Conservation (phyloP, 2,113 vertebrate species). For the Pao palembangensis region DNA sequence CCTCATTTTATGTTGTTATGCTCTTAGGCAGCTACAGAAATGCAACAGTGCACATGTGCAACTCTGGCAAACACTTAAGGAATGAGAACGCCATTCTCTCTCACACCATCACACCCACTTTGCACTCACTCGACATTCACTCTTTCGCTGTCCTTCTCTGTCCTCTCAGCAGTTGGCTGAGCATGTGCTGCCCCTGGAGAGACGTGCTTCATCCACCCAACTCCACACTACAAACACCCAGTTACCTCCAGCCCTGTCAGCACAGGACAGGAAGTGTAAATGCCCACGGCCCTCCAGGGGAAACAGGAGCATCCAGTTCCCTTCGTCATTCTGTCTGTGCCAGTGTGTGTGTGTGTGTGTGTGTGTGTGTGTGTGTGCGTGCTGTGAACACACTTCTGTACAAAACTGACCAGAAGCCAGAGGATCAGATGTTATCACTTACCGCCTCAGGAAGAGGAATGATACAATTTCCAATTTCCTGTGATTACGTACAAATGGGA, state of each 20-base stretch:
- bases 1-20: slow-evolving; percentile 36
- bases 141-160: slow-evolving; percentile 32
- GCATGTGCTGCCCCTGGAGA: slow-evolving; percentile 32
- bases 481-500: slow-evolving; percentile 42
- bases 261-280: slow-evolving; percentile 56
- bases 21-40: no score
- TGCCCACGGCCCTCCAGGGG: slow-evolving; percentile 30
- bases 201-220: slow-evolving; percentile 33
- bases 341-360: neutral
- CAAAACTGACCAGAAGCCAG: slow-evolving; percentile 37
- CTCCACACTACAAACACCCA: slow-evolving; percentile 31
- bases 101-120: slow-evolving; percentile 15
- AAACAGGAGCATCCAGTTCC: slow-evolving; percentile 51
- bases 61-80: slow-evolving; percentile 23
- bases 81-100: slow-evolving; percentile 12
- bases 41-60: no score
- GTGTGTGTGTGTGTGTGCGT: neutral
- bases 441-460: slow-evolving; percentile 36
- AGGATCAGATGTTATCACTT: slow-evolving; percentile 50
- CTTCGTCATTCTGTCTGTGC: neutral
- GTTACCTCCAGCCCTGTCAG: slow-evolving; percentile 50
- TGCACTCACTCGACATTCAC: slow-evolving; percentile 5
- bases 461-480: slow-evolving; percentile 62
- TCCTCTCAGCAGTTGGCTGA: slow-evolving; percentile 35
- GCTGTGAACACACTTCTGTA: slow-evolving; percentile 3